Evolutionary conservation across 2,888 invertebrate genomes (phyloP).

Genomic region (Chymomyza amoena): DNA sequence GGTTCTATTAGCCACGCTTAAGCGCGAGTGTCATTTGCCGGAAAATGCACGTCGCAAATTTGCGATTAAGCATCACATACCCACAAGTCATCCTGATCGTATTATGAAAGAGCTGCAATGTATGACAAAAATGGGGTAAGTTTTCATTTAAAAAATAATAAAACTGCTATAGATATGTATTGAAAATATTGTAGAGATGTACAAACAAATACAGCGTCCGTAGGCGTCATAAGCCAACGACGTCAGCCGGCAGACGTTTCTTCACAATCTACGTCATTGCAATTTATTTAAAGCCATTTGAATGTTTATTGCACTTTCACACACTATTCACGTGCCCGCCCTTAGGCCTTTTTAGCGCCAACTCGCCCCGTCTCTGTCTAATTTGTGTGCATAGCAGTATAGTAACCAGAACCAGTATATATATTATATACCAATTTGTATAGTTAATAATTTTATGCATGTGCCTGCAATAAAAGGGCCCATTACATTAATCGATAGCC

Average conservation of each 20-base stretch:
- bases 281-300: constrained; percentile 53
- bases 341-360: constrained; percentile 22
- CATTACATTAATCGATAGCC: no score
- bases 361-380: neutral
- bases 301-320: constrained; percentile 69
- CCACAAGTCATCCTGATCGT: constrained; percentile 90
- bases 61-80: constrained; percentile 92
- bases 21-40: constrained; percentile 76
- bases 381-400: no score
- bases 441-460: no score
- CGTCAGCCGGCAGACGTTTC: constrained; percentile 50
- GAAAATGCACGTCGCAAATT: constrained; percentile 81
- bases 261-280: constrained; percentile 60
- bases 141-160: neutral
- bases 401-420: no score
- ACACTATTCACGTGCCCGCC: constrained; percentile 66
- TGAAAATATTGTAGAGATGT: neutral
- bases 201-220: neutral
- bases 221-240: constrained; percentile 30
- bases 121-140: constrained; percentile 87
- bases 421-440: no score
- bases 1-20: constrained; percentile 87
- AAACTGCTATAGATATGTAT: no score
- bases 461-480: no score
- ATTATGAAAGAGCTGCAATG: constrained; percentile 90